Percentiles rank a stretch among this genome's conserved stretches.
Evolutionary conservation across 1,140 invertebrate genomes (phyloP).

Genomic region (Eriosoma lanigerum): DNA sequence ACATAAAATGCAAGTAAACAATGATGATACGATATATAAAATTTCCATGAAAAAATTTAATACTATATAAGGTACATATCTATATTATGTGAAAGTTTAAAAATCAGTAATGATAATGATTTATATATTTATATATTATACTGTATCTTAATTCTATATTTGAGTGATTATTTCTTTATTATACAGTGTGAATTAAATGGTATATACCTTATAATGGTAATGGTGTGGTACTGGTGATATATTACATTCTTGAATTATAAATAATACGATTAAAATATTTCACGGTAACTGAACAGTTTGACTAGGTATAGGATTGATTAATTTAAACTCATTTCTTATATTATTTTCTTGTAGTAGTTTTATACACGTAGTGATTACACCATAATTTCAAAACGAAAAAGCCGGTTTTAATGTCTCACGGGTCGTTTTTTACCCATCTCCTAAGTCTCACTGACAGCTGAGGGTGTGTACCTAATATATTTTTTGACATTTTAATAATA

Average conservation of each 20-base stretch:
- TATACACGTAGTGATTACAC: too few species aligned
- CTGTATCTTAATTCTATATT: too few species aligned
- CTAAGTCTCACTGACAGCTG: slow-evolving; percentile 6
- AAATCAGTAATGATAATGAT: too few species aligned
- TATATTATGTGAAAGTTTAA: too few species aligned
- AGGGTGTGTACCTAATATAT: background rate
- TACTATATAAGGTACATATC: too few species aligned
- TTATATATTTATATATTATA: too few species aligned
- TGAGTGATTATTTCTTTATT: background rate
- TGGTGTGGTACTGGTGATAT: background rate
- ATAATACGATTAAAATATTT: slow-evolving; percentile 19
- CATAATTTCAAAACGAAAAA: background rate
- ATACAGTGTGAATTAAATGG: background rate
- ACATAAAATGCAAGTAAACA: too few species aligned
- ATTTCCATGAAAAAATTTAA: too few species aligned
- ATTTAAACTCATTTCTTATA: background rate
- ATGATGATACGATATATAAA: too few species aligned
- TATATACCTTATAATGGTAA: background rate
- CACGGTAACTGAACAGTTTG: background rate
- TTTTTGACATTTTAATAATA: slow-evolving; percentile 16
- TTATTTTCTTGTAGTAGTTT: background rate
- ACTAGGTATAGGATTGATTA: background rate
- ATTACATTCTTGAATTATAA: background rate
- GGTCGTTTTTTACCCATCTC: background rate
- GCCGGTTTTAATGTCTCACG: background rate